A percentile compares a stretch with the other conserved stretches of the same genome.
These are phyloP conservation scores for Rotaria macrura DNA, from an alignment of 2,888 invertebrate species.

Conservation along the genomic window DNA sequence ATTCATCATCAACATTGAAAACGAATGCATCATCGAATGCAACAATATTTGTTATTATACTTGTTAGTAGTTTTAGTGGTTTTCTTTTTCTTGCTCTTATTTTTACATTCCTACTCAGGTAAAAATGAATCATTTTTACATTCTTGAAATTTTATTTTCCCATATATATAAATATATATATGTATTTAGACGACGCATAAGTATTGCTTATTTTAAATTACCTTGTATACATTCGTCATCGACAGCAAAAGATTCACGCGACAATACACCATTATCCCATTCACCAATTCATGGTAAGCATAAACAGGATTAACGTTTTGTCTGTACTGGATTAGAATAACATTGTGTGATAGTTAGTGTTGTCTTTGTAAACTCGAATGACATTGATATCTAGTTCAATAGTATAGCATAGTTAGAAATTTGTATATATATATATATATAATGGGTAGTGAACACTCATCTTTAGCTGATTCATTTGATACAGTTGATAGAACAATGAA, in stretches of 20 bases:
- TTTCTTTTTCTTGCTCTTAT: background rate
- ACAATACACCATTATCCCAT: background rate
- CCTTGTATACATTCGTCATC: constrained; percentile 15
- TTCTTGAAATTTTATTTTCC: too few species aligned
- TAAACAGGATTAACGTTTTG: background rate
- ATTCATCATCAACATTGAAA: background rate
- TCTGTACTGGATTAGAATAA: background rate
- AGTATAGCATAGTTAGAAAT: background rate
- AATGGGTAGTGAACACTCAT: background rate
- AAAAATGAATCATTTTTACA: background rate
- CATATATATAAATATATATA: too few species aligned
- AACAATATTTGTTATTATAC: background rate
- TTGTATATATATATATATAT: background rate
- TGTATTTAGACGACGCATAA: background rate
- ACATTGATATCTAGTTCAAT: background rate
- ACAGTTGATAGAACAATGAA: background rate
- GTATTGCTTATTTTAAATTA: background rate
- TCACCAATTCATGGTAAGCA: constrained; percentile 7
- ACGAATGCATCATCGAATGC: background rate
- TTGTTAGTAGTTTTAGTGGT: background rate
- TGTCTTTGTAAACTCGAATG: too few species aligned
- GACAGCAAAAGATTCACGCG: background rate
- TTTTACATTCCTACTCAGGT: background rate
- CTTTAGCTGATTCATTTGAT: background rate
- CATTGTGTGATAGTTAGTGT: background rate